phyloP scores from a whole-genome alignment of 1,140 invertebrate genomes.

The Venustaconcha ellipsiformis region DNA sequence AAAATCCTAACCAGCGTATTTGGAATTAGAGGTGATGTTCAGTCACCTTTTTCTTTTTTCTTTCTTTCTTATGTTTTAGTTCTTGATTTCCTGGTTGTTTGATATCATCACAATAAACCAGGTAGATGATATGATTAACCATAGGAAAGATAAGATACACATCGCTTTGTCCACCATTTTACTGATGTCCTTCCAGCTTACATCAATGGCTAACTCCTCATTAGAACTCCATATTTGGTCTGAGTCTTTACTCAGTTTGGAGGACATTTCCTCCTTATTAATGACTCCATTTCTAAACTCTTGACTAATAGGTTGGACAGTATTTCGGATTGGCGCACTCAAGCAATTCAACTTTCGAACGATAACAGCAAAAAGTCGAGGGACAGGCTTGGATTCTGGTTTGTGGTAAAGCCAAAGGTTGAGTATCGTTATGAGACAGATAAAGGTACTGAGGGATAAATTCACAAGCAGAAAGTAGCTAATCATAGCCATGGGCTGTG shows the following conservation, averaged over 20 bases:
- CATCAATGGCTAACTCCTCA: not conserved
- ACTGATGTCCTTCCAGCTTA: not conserved
- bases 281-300: not conserved
- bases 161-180: not conserved
- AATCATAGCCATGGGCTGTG: constrained; percentile 40
- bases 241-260: not conserved
- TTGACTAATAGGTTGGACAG: no score
- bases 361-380: not conserved
- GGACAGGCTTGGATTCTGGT: constrained; percentile 1
- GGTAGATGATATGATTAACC: no score
- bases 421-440: constrained; percentile 19
- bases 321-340: not conserved
- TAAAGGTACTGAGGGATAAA: constrained; percentile 22
- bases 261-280: no score
- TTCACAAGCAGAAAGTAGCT: constrained; percentile 27
- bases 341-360: constrained; percentile 5
- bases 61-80: no score
- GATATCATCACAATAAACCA: no score
- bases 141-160: not conserved
- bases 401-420: constrained; percentile 19
- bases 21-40: no score
- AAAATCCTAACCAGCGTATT: no score
- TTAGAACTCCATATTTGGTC: not conserved
- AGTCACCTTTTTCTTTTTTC: no score
- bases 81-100: no score